phyloP scores from a whole-genome alignment of 2,797 vertebrate genomes.

The Emydoidea blandingii region DNA sequence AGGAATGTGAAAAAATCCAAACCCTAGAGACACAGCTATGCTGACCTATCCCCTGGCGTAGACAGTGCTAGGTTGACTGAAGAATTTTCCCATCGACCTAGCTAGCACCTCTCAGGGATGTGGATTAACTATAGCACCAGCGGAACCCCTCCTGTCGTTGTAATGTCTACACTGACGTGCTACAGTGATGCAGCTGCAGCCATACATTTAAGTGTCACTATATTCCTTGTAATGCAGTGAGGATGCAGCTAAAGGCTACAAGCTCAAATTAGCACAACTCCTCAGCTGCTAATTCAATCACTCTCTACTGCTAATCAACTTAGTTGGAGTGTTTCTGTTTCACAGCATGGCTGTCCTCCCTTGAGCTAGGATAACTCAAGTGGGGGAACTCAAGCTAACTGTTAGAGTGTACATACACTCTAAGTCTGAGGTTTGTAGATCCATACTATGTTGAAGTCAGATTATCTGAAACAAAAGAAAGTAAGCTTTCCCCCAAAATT shows the following conservation, averaged over 20 bases:
- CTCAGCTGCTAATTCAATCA: neutral
- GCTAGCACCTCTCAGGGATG: neutral
- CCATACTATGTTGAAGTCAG: neutral
- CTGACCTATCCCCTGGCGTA: neutral
- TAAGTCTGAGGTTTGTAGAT: neutral
- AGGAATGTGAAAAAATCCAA: neutral
- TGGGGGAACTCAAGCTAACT: neutral
- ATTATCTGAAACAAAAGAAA: neutral
- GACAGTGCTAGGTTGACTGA: neutral
- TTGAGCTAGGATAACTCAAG: neutral
- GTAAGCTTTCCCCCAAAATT: neutral
- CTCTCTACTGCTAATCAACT: neutral
- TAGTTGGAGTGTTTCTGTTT: neutral
- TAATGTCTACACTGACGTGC: neutral
- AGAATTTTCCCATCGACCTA: neutral
- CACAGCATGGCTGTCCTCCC: neutral
- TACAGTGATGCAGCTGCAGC: neutral
- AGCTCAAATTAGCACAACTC: fast-evolving
- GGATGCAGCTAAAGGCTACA: neutral
- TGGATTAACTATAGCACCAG: neutral
- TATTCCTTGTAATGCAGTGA: fast-evolving
- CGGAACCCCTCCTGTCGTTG: neutral
- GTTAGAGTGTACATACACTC: neutral
- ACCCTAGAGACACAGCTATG: neutral
- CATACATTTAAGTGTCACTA: neutral